These are phyloP conservation scores for Procambarus clarkii DNA, from an alignment of 1,140 invertebrate genomes.

Conservation along the genomic window DNA sequence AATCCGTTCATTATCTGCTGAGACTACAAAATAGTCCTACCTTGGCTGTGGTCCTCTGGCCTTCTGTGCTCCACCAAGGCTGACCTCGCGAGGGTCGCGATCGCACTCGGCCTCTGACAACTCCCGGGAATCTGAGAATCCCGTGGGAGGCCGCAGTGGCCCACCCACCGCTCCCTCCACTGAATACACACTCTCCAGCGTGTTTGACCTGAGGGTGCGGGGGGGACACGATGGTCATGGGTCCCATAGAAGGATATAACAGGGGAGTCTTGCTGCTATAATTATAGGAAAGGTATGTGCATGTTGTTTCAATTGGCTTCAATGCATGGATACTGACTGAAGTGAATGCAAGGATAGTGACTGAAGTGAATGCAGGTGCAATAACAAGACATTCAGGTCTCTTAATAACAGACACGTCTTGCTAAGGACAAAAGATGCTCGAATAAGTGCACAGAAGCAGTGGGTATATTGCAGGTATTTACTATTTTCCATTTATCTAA, in stretches of 20 bases:
- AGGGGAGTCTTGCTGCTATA: neutral
- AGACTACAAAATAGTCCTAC: neutral
- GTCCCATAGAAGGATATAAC: neutral
- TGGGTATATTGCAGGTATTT: too few relatives aligned
- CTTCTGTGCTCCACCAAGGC: slow-evolving; percentile 33
- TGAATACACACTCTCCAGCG: slow-evolving; percentile 65
- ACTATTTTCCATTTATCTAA: too few relatives aligned
- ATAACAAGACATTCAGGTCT: neutral
- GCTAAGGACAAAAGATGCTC: too few relatives aligned
- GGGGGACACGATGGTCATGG: neutral
- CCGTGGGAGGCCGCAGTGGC: slow-evolving; percentile 69
- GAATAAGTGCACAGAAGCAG: too few relatives aligned
- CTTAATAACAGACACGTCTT: too few relatives aligned
- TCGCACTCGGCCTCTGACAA: slow-evolving; percentile 71
- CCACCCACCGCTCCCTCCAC: slow-evolving; percentile 64
- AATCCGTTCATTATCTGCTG: neutral
- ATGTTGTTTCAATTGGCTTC: too few relatives aligned
- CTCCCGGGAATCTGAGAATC: slow-evolving; percentile 71
- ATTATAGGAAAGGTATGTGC: too few relatives aligned
- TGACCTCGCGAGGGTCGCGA: slow-evolving; percentile 36
- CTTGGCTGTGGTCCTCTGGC: slow-evolving; percentile 20
- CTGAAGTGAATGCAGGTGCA: neutral
- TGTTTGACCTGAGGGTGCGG: slow-evolving; percentile 55
- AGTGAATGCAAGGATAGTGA: neutral
- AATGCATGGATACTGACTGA: too few relatives aligned